Evolutionary conservation across 2,888 invertebrate genomes (phyloP), one percentile per base, ranked within the genome.

Genomic region (Pyralis farinalis): DNA sequence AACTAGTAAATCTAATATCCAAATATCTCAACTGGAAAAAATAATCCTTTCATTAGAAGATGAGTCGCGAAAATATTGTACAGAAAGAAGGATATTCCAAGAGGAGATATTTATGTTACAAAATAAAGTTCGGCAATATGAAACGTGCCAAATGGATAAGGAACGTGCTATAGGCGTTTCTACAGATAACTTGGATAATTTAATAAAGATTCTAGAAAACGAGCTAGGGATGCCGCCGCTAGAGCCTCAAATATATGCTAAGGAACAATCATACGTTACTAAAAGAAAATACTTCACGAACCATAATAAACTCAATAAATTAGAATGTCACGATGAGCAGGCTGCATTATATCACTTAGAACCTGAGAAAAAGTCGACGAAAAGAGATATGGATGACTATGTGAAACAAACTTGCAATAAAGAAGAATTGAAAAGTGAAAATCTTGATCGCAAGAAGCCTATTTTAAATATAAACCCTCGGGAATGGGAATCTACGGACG

Each of bases 161-260:
- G 63, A 65, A 30, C 63, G 53, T 8, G 64, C 53, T 22, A 47
- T 54, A 2, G 69, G 72, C 30, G 43, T 55, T n/a, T 73, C 72
- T 11, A 47, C 63, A 1, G 76, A 77, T 30, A 74, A 82, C 42
- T 54, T 88, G 11, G 82, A 86, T 46, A 71, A 66, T 43, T 62
- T 88, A 35, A 80, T 87, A 10, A 78, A 79, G 65, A 77, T 78
- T 30, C 66, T 87, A 5, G 88, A 87, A 67, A 69, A 81, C 20
- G 88, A 88, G 58, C 53, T 88, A 35, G 72, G 63, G 28, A 56
- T 66, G 16, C 55, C 66, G 16, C 63, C 78, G 25, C 52, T 68
- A 36, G 71, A 72, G 8, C 30, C 55, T 3, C 46, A 56, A 12
- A 9, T 46, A 1, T 49, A 35, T 34, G 28, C 45, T 32, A 49